A percentile compares a stretch with the other conserved stretches of the same genome.
Evolutionary conservation across 2,113 vertebrate genomes (phyloP).

Genomic region (Platichthys stellatus): DNA sequence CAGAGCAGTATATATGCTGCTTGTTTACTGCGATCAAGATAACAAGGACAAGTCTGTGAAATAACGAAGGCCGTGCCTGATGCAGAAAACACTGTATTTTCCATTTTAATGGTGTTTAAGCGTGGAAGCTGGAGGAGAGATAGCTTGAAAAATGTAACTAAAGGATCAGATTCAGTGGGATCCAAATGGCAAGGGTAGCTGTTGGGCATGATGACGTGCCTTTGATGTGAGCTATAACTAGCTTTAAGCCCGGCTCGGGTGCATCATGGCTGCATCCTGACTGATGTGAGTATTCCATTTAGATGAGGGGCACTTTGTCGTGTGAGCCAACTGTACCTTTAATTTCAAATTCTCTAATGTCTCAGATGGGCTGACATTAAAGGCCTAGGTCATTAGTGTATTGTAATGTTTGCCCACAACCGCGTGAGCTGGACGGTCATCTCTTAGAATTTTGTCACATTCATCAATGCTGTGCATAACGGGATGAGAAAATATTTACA

Average conservation of each 20-base stretch:
- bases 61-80: slow-evolving; percentile 73
- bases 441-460: slow-evolving; percentile 76
- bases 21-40: slow-evolving; percentile 79
- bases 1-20: slow-evolving; percentile 44
- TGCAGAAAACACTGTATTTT: slow-evolving; percentile 74
- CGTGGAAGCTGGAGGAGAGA: slow-evolving; percentile 65
- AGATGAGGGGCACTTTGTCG: slow-evolving; percentile 67
- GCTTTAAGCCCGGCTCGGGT: slow-evolving; percentile 69
- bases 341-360: slow-evolving; percentile 83
- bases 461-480: slow-evolving; percentile 76
- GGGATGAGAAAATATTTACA: slow-evolving; percentile 80
- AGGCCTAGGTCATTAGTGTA: slow-evolving; percentile 74
- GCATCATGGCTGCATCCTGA: slow-evolving; percentile 54
- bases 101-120: slow-evolving; percentile 81
- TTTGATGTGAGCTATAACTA: slow-evolving; percentile 83
- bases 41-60: slow-evolving; percentile 73
- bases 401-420: slow-evolving; percentile 68
- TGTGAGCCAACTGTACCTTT: slow-evolving; percentile 80
- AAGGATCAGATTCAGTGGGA: slow-evolving; percentile 72
- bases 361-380: slow-evolving; percentile 73
- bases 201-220: slow-evolving; percentile 75
- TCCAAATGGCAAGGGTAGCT: slow-evolving; percentile 79
- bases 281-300: slow-evolving; percentile 73
- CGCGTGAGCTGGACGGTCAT: slow-evolving; percentile 71
- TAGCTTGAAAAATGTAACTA: slow-evolving; percentile 71